Conservation (phyloP, 2,888 invertebrate genomes). For the Brenthis hecate region DNA sequence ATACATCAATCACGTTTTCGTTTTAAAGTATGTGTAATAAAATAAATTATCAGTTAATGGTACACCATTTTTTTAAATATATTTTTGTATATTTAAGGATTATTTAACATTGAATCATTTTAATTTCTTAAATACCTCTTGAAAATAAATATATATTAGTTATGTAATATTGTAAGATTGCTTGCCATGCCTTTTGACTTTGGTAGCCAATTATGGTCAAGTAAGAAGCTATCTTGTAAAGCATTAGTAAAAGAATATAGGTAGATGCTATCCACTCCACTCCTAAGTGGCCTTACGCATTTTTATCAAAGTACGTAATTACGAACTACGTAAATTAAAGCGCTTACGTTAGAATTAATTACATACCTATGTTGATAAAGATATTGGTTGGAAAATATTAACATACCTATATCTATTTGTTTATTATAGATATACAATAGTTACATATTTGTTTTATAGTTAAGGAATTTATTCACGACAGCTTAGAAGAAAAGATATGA, state of each 20-base stretch:
- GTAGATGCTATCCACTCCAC: constrained; percentile 31
- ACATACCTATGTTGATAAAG: constrained; percentile 1
- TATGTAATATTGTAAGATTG: too few species aligned
- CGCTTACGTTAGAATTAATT: constrained; percentile 19
- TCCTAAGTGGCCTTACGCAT: constrained; percentile 36
- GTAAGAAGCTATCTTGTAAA: too few species aligned
- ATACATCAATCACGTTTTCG: too few species aligned
- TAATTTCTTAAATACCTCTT: too few species aligned
- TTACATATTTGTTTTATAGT: constrained; percentile 1
- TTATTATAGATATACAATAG: neutral
- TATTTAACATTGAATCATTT: too few species aligned
- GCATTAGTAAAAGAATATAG: neutral
- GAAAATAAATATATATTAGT: too few species aligned
- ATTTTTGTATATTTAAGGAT: too few species aligned
- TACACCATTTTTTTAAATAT: too few species aligned
- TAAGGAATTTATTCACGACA: neutral
- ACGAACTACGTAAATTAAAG: constrained; percentile 6
- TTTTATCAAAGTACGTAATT: constrained; percentile 7
- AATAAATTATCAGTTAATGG: too few species aligned
- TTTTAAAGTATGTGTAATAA: too few species aligned
- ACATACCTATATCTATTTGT: neutral
- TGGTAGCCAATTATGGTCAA: too few species aligned
- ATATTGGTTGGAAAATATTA: neutral
- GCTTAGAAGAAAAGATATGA: constrained; percentile 1
- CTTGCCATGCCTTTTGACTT: too few species aligned